Percentiles rank a stretch among this genome's conserved stretches.
These are phyloP conservation scores for Anadara kagoshimensis DNA, from an alignment of 1,140 invertebrate genomes.

Conservation along the genomic window DNA sequence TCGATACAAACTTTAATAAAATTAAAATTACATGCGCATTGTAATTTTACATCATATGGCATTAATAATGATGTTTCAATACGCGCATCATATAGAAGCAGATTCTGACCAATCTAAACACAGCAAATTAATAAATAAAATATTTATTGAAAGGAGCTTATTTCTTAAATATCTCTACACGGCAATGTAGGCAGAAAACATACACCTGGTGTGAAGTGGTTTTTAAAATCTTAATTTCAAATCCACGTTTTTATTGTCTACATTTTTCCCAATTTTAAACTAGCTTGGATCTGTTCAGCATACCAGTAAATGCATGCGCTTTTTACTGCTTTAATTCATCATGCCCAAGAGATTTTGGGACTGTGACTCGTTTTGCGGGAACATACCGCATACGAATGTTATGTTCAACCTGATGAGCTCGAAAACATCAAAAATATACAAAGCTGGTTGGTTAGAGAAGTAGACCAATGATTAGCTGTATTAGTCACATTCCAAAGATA, in stretches of 20 bases:
- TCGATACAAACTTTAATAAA: too few species aligned
- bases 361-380: not conserved
- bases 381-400: conserved; percentile 5
- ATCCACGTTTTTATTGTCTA: not conserved
- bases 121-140: too few species aligned
- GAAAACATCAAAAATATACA: conserved; percentile 21
- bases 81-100: too few species aligned
- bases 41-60: too few species aligned
- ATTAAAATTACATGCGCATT: too few species aligned
- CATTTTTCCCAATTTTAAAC: not conserved
- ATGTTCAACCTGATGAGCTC: not conserved
- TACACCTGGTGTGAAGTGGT: not conserved
- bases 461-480: conserved; percentile 1
- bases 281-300: not conserved
- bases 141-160: too few species aligned
- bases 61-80: too few species aligned
- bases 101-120: too few species aligned
- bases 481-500: not conserved
- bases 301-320: not conserved
- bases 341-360: conserved; percentile 6
- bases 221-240: not conserved
- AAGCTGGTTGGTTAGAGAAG: not conserved
- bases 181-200: not conserved
- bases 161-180: too few species aligned
- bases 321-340: conserved; percentile 1